These are phyloP conservation scores for Cremastinae sp. DNA, from an alignment of 2,888 invertebrate genomes.

Conservation along the genomic window DNA sequence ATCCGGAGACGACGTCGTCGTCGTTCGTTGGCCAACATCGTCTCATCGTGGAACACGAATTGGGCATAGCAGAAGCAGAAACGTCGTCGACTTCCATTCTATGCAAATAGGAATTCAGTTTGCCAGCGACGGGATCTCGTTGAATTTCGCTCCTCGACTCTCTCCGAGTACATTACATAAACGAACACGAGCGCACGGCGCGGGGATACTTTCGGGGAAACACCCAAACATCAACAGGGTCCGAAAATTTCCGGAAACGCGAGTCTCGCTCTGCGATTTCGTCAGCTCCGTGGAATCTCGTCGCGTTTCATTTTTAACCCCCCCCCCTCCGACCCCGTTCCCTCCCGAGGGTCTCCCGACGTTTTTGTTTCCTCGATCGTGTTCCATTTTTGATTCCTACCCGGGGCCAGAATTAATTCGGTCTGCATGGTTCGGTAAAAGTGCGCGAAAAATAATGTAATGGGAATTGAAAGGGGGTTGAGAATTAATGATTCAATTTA, in stretches of 20 bases:
- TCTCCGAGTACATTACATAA: constrained; percentile 31
- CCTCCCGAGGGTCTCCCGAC: too few relatives aligned
- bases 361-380: too few relatives aligned
- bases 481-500: constrained; percentile 13
- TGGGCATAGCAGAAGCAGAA: constrained; percentile 35
- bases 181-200: constrained; percentile 21
- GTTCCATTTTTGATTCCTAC: too few relatives aligned
- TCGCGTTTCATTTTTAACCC: too few relatives aligned
- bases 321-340: too few relatives aligned
- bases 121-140: constrained; percentile 63
- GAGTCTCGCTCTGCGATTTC: neutral
- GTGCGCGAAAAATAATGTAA: constrained; percentile 19
- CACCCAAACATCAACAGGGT: constrained; percentile 18
- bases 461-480: neutral
- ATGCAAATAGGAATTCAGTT: constrained; percentile 71
- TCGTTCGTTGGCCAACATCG: constrained; percentile 43
- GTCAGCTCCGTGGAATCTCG: too few relatives aligned
- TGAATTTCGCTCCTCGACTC: constrained; percentile 63
- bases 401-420: too few relatives aligned
- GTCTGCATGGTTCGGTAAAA: too few relatives aligned
- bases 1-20: constrained; percentile 14
- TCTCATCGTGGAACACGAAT: constrained; percentile 49
- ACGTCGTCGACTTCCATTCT: constrained; percentile 63
- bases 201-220: constrained; percentile 10
- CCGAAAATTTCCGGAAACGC: neutral